Evolutionary conservation across 2,888 invertebrate species (phyloP).

Genomic region (Drosophila glabriapex): DNA sequence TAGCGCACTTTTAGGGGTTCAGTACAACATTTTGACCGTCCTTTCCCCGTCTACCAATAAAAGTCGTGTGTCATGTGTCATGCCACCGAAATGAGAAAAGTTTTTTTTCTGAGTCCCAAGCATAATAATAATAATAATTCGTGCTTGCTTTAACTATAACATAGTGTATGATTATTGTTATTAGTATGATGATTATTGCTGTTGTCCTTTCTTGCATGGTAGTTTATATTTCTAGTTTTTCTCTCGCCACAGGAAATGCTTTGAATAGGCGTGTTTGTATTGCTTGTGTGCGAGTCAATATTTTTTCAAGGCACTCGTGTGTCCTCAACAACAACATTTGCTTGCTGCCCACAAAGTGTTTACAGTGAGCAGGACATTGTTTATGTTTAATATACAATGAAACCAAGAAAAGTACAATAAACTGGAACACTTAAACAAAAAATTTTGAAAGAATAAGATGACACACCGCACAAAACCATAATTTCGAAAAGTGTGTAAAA

Average conservation of each 20-base stretch:
- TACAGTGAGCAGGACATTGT: constrained; percentile 40
- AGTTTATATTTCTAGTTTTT: constrained; percentile 8
- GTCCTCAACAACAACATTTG: constrained; percentile 19
- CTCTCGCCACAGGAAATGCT: not conserved
- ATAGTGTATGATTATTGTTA: constrained; percentile 53
- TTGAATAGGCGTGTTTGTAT: constrained; percentile 31
- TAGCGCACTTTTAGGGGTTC: not conserved
- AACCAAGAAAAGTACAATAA: constrained; percentile 32
- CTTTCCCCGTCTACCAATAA: not conserved
- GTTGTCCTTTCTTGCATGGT: constrained; percentile 19
- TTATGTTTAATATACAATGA: constrained; percentile 41
- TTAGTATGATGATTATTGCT: constrained; percentile 45
- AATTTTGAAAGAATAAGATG: not conserved
- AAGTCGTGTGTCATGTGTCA: constrained; percentile 57
- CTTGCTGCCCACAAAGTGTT: constrained; percentile 31
- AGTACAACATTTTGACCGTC: not conserved
- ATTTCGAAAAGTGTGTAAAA: not conserved
- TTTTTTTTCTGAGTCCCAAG: constrained; percentile 38
- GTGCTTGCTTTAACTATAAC: constrained; percentile 30
- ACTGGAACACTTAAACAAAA: constrained; percentile 21
- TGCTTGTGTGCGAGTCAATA: constrained; percentile 47
- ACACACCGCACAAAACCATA: not conserved
- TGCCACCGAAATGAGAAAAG: constrained; percentile 67
- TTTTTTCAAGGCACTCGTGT: constrained; percentile 39
- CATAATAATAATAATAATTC: constrained; percentile 42